Base-by-base conservation (phyloP, 2,888 invertebrate species). In the Dryocosmus kuriphilus region DNA sequence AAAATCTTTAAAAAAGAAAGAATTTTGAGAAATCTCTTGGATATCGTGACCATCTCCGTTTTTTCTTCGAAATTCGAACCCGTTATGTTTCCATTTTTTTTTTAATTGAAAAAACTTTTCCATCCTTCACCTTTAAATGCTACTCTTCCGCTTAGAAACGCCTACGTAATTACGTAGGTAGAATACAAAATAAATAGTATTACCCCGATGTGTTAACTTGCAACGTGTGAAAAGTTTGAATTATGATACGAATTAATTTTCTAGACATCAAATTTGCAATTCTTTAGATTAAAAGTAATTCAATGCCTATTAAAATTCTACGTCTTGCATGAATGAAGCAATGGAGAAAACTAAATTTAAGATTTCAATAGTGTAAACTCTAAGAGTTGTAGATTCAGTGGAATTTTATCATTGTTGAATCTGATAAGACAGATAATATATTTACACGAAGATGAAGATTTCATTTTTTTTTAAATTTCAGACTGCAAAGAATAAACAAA, bases 391-490 rank as follows among this genome's bases (percentile, higher is more conserved):
- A 6, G 8, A 55, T 46, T 46, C 7, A 46, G 22, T 9, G 55
- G n/a, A 55, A 55, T 55, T 55, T 55, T 55, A 22, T 55, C 55
- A 55, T 55, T 19, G 9, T 4, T 5, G 3, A 55, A n/a, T 22
- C 55, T 55, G 55, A 55, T 55, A 55, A 55, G n/a, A 9, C 3
- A 55, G 55, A 55, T 55, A 55, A 55, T 22, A 55, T 55, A 55
- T 22, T 9, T 8, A 55, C 7, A 55, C 55, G 9, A 22, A 22
- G 41, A 16, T 16, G 16, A 41, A 41, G 41, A 41, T 41, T 41
- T n/a, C n/a, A n/a, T n/a, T n/a, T n/a, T n/a, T n/a, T n/a, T n/a
- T n/a, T n/a, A n/a, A n/a, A 41, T 16, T 16, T 5, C 2, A 41
- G 16, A 41, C 16, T 41, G 16, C 0, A 16, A 16, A 41, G 16